Percentiles rank a stretch among this genome's conserved stretches.
These are phyloP conservation scores for Ormia ochracea DNA, from an alignment of 2,888 invertebrate species.

Conservation along the genomic window DNA sequence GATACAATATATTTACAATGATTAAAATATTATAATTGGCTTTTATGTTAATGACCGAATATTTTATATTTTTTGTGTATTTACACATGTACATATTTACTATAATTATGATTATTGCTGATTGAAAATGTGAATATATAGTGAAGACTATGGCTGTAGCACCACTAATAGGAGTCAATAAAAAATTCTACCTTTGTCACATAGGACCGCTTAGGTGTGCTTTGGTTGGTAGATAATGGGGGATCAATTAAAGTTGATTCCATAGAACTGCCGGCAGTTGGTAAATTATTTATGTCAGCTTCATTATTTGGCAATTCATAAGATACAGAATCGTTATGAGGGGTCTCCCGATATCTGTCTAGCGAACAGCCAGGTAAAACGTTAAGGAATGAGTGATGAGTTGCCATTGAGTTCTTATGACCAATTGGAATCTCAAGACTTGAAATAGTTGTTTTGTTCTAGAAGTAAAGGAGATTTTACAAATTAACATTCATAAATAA, in stretches of 20 bases:
- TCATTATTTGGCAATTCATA: constrained; percentile 70
- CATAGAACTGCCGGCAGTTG: constrained; percentile 54
- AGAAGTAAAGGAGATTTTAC: not conserved
- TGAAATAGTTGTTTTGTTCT: not conserved
- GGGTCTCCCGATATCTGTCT: not conserved
- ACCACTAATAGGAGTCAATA: constrained; percentile 71
- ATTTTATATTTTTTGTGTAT: not conserved
- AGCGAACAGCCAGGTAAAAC: constrained; percentile 15
- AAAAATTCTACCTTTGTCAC: constrained; percentile 76
- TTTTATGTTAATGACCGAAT: not conserved
- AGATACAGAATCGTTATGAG: constrained; percentile 65
- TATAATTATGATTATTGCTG: not conserved
- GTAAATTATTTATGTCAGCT: constrained; percentile 57
- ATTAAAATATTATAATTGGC: not conserved
- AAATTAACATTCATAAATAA: not conserved
- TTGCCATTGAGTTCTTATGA: constrained; percentile 10
- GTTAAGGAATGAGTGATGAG: too few species aligned
- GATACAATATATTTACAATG: not conserved
- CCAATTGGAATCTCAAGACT: constrained; percentile 23
- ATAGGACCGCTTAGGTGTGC: constrained; percentile 72
- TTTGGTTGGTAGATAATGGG: constrained; percentile 69
- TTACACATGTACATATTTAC: too few species aligned
- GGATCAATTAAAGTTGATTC: constrained; percentile 63
- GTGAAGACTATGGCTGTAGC: not conserved
- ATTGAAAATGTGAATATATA: not conserved